Conservation (phyloP, 2,113 vertebrate genomes). For the Bubo blakistoni region DNA sequence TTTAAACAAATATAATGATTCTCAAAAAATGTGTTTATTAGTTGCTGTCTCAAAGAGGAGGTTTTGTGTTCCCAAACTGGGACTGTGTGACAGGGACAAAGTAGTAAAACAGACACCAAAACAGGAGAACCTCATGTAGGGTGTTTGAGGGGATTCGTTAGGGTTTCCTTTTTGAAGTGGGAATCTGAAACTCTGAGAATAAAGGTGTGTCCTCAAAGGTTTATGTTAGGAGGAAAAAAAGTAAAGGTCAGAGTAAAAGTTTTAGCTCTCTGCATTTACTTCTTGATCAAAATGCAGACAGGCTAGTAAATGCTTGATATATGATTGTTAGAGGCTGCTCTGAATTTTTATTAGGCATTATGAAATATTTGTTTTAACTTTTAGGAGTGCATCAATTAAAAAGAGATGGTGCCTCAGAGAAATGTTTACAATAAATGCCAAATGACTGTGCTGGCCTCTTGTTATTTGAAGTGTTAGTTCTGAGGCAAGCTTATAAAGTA, state of each 20-base stretch:
- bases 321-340: not conserved
- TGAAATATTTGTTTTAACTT: conserved; percentile 44
- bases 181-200: not conserved
- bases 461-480: conserved; percentile 4
- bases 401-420: not conserved
- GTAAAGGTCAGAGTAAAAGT: not conserved
- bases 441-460: not conserved
- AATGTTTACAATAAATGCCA: conserved; percentile 19
- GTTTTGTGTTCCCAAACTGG: not conserved
- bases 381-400: conserved; percentile 29
- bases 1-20: not conserved
- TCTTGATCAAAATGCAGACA: not conserved
- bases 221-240: not conserved
- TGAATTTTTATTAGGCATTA: conserved; percentile 29
- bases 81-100: not conserved
- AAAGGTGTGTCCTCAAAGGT: not conserved
- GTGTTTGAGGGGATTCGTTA: not conserved
- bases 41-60: not conserved
- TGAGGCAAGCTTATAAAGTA: not conserved
- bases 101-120: not conserved
- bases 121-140: not conserved
- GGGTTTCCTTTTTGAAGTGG: not conserved
- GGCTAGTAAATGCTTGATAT: conserved; percentile 22
- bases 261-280: not conserved
- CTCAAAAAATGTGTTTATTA: not conserved